A percentile compares a stretch with the other conserved stretches of the same genome.
phyloP scores from a whole-genome alignment of 2,113 vertebrate species.

The Fregata magnificens region DNA sequence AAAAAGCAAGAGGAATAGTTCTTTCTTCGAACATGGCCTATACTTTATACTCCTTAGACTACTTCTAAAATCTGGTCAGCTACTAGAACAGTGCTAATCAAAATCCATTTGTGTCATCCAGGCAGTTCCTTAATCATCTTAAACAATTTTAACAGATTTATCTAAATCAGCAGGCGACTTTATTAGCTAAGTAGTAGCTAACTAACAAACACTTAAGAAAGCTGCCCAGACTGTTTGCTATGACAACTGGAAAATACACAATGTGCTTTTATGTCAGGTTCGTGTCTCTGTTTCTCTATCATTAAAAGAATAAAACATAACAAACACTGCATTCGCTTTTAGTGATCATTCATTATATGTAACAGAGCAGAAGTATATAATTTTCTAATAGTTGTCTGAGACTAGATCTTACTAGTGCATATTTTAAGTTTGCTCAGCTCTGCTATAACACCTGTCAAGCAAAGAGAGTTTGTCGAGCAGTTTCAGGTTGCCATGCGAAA shows the following conservation, averaged over 20 bases:
- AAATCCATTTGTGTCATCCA: not conserved
- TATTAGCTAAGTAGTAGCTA: not conserved
- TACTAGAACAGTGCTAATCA: not conserved
- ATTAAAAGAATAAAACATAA: not conserved
- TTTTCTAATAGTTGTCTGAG: not conserved
- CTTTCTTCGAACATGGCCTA: not conserved
- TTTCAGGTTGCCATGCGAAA: not conserved
- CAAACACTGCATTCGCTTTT: not conserved
- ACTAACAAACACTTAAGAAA: not conserved
- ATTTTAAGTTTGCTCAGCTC: not conserved
- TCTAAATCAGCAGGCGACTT: not conserved
- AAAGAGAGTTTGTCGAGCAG: not conserved
- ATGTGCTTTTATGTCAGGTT: not conserved
- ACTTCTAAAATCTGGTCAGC: not conserved
- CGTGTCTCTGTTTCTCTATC: not conserved
- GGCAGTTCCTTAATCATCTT: not conserved
- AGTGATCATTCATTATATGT: not conserved
- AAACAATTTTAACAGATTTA: not conserved
- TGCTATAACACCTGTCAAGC: not conserved
- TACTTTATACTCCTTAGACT: not conserved
- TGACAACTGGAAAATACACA: not conserved
- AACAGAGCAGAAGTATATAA: not conserved
- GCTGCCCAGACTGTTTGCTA: not conserved
- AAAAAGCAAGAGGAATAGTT: not conserved
- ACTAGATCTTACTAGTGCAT: not conserved